These are phyloP conservation scores for Dendrocincla tyrannina DNA, from an alignment of 2,797 vertebrate species.

Conservation along the genomic window DNA sequence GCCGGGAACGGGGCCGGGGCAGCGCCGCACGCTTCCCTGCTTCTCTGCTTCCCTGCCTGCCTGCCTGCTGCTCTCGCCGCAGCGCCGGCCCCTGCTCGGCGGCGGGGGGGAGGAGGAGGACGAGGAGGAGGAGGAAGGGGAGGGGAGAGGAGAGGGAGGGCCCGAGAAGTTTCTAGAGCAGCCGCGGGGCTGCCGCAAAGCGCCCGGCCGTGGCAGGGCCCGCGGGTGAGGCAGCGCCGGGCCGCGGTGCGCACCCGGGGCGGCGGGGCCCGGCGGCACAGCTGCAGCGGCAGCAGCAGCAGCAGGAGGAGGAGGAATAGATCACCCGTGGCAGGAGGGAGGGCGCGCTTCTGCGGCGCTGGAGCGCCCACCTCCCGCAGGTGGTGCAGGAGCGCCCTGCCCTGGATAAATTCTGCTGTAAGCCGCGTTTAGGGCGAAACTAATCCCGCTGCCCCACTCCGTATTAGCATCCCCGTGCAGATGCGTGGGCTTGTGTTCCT, in stretches of 20 bases:
- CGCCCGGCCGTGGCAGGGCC: not conserved
- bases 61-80: not conserved
- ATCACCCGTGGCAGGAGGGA: too few species aligned
- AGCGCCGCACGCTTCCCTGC: too few species aligned
- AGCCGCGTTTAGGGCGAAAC: rapidly evolving
- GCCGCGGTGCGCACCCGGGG: rapidly evolving
- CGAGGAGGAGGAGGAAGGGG: constrained; percentile 25
- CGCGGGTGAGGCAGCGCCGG: not conserved
- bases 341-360: not conserved
- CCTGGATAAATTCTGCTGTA: too few species aligned
- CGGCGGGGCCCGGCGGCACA: too few species aligned
- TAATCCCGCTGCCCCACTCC: rapidly evolving
- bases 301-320: not conserved
- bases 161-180: constrained; percentile 66
- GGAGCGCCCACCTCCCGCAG: not conserved
- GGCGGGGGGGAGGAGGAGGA: not conserved
- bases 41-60: too few species aligned
- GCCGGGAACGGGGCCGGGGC: not conserved
- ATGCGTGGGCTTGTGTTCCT: not conserved
- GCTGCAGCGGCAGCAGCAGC: not conserved
- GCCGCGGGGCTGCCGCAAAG: not conserved
- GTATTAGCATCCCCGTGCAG: too few species aligned
- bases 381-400: not conserved
- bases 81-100: not conserved
- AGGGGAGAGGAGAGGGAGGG: not conserved